Evolutionary conservation across 2,113 vertebrate species (phyloP).

Genomic region (Hippopotamus amphibius): DNA sequence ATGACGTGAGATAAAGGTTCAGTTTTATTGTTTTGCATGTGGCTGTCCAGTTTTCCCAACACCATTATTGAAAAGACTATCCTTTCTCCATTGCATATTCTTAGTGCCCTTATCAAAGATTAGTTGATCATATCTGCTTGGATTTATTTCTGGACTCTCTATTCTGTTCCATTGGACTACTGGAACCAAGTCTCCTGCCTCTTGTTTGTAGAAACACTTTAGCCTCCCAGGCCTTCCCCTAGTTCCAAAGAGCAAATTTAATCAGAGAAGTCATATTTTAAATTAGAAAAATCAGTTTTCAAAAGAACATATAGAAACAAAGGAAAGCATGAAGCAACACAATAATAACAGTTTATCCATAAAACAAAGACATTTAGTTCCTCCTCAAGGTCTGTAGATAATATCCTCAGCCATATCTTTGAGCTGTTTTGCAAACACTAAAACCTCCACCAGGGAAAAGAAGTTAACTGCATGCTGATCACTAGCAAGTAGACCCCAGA

Average conservation of each 20-base stretch:
- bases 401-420: background rate
- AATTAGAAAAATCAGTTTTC: background rate
- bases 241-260: background rate
- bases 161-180: background rate
- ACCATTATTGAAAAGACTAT: background rate
- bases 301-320: background rate
- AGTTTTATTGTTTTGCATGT: background rate
- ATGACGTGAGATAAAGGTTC: background rate
- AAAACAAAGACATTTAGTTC: background rate
- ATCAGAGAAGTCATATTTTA: background rate
- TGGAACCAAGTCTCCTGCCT: background rate
- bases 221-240: background rate
- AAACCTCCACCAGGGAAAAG: background rate
- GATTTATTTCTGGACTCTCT: background rate
- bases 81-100: background rate
- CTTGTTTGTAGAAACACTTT: background rate
- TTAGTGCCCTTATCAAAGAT: background rate
- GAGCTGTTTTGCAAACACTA: background rate
- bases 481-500: background rate
- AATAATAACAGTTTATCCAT: background rate
- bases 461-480: background rate
- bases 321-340: background rate
- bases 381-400: background rate
- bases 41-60: background rate
- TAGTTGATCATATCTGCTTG: background rate